Base-by-base conservation (phyloP, 2,113 vertebrate species). In the Thymallus thymallus region DNA sequence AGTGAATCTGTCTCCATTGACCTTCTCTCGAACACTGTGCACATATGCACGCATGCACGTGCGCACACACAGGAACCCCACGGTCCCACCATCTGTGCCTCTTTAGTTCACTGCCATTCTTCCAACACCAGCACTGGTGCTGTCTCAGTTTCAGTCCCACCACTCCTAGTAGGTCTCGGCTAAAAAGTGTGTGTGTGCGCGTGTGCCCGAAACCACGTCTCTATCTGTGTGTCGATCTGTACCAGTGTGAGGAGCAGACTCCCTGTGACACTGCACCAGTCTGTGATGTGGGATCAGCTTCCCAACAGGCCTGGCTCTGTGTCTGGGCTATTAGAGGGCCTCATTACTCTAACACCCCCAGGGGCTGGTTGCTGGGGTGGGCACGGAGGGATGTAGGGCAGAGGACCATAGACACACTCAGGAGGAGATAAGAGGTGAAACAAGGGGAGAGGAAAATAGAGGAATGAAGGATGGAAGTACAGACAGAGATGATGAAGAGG, bases 131-230 rank as follows among this genome's bases (percentile, higher is more conserved):
- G 45, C 6, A 6, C 45, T 46, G 70, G 74, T 26, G 18, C 32
- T 26, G 0, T 41, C 35, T 41, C 35, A 41, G 35, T 41, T 10
- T 41, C 35, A 41, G 35, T 41, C 35, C 35, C 35, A 41, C 35
- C 35, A 41, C 35, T 41, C 35, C 35, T 41, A 9, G 35, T 41
- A 41, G 35, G 35, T 41, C 35, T 41, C 35, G 10, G 9, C 35
- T 41, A 41, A 41, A 41, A 18, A 48, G 1, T 51, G 71, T 74
- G 77, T 35, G 35, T n/a, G 75, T 7, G 46, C 24, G 46, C 30
- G 51, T 48, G 68, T 55, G 48, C 24, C 61, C 20, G 26, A 26
- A 69, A 10, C 73, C 51, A 7, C 58, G 74, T 75, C 48, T 51
- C 10, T 41, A 6, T 69, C 24, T 29, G 7, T 24, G 45, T 41